Percentiles rank a stretch among this genome's conserved stretches.
Evolutionary conservation across 2,797 vertebrate genomes (phyloP).

Genomic region (Bradypodion pumilum): DNA sequence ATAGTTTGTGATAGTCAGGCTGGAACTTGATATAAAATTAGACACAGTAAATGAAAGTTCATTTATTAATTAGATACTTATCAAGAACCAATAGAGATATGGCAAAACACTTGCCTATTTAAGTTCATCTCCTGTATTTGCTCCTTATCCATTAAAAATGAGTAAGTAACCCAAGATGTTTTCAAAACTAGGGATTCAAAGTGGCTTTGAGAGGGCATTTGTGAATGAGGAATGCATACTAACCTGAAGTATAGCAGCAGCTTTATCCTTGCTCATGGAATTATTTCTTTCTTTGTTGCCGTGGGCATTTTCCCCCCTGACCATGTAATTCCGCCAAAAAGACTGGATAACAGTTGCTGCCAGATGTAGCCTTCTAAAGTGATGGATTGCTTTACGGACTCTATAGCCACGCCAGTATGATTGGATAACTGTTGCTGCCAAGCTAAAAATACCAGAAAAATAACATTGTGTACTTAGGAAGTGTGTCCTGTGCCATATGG

Average conservation of each 20-base stretch:
- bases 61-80: neutral
- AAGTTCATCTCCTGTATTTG: neutral
- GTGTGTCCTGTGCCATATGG: conserved; percentile 3
- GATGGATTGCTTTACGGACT: conserved; percentile 63
- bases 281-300: conserved; percentile 29
- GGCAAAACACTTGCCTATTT: neutral
- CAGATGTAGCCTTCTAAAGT: conserved; percentile 53
- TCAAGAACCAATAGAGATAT: conserved; percentile 3
- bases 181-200: neutral
- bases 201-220: neutral
- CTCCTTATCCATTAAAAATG: neutral
- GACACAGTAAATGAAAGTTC: neutral
- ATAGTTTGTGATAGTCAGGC: neutral
- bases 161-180: neutral
- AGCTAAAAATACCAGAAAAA: conserved; percentile 65
- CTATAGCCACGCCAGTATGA: conserved; percentile 72
- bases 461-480: neutral
- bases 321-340: conserved; percentile 42
- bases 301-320: conserved; percentile 37
- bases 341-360: conserved; percentile 60
- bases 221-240: conserved; percentile 13
- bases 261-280: conserved; percentile 62
- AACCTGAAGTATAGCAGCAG: conserved; percentile 91
- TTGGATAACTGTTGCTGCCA: conserved; percentile 76
- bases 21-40: neutral